Evolutionary conservation across 2,113 vertebrate genomes (phyloP), one percentile per base, ranked within the genome.

Genomic region (human (Homo sapiens)): DNA sequence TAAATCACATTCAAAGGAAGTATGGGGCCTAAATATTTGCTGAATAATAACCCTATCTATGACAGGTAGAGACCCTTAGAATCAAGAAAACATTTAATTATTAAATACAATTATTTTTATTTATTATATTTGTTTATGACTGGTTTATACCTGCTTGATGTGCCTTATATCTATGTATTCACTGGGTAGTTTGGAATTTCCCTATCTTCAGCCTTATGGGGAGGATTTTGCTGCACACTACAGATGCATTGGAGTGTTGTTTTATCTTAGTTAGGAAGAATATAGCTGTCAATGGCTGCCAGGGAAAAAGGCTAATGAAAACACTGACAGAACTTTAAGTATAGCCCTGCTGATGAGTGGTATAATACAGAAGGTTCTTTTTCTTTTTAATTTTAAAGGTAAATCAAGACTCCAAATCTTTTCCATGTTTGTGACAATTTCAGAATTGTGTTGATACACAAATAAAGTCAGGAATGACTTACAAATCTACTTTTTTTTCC

Each of bases 351-450:
- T 98, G 97, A 98, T 98, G 94, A 97, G 64, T 94, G 83, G 76
- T 96, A 80, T 97, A 98, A 97, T 96, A 97, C 95, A 98, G 92
- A 96, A 93, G 95, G 89, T 96, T 97, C 93, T 97, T 98, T 98
- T 98, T 97, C 93, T 95, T 98, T 98, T 97, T 97, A 97, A 98
- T 97, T 97, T 97, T 95, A 98, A 98, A 68, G 73, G 92, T 98
- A 98, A 98, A 98, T 98, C 96, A 91, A 89, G 95, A 96, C 93
- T 96, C 85, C 81, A 97, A 87, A 98, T 98, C 95, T 96, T 98
- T 98, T 97, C 55, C 89, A 96, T 92, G 94, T 64, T 96, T 98
- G 61, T 98, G 68, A 91, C 73, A 98, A 96, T 97, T 98, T 98
- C 17, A 98, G 89, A 92, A 96, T 94, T 90, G 38, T 83, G 72